phyloP scores from a whole-genome alignment of 2,113 vertebrate genomes.

The Cyrtonyx montezumae region DNA sequence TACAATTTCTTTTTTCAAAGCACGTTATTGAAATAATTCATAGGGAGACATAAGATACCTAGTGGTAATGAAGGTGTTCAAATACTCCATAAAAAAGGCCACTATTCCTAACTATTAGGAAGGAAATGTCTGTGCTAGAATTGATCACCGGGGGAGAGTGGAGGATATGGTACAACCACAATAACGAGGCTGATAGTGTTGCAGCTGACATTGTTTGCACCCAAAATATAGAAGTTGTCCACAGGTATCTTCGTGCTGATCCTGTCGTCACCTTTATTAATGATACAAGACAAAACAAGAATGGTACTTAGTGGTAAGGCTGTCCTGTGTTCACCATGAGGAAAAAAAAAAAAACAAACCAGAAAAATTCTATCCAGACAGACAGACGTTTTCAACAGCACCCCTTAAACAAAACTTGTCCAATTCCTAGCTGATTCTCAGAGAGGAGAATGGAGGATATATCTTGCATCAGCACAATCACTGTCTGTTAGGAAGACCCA shows the following conservation, averaged over 20 bases:
- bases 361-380: background rate
- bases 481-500: rapidly evolving
- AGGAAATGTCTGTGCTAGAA: background rate
- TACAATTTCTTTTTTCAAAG: background rate
- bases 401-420: background rate
- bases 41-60: background rate
- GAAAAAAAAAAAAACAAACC: too few species aligned
- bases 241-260: background rate
- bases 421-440: rapidly evolving
- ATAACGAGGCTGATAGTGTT: background rate
- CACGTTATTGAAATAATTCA: background rate
- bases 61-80: background rate
- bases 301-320: background rate
- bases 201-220: background rate
- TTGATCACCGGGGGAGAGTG: background rate
- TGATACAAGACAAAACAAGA: background rate
- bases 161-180: background rate
- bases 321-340: background rate
- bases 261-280: background rate
- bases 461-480: rapidly evolving
- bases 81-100: background rate
- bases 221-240: background rate
- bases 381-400: background rate
- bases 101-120: background rate
- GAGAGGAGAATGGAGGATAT: background rate